phyloP scores from a whole-genome alignment of 2,888 invertebrate species.

The Abrostola triplasia region DNA sequence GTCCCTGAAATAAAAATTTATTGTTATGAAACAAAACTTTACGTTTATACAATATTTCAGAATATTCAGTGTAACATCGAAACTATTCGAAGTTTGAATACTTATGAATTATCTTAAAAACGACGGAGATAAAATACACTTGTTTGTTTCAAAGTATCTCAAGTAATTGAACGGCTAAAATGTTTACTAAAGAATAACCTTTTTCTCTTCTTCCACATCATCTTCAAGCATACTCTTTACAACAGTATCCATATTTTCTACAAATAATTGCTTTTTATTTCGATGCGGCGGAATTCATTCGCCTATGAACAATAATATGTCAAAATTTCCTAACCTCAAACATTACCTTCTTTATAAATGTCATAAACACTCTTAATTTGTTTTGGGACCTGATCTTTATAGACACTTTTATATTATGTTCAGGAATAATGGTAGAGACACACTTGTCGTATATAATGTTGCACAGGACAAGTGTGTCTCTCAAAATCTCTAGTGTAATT shows the following conservation, averaged over 20 bases:
- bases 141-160: not conserved
- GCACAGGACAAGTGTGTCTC: no score
- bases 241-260: constrained; percentile 76
- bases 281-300: no score
- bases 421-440: no score
- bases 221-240: constrained; percentile 82
- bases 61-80: not conserved
- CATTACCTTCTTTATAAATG: not conserved
- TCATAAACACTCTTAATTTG: not conserved
- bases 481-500: no score
- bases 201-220: constrained; percentile 69
- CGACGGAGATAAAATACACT: not conserved
- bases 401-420: not conserved
- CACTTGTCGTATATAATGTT: no score
- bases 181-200: constrained; percentile 46
- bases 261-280: no score
- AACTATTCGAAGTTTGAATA: not conserved
- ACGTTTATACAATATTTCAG: not conserved
- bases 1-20: constrained; percentile 78
- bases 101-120: not conserved
- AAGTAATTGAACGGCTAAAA: not conserved
- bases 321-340: not conserved
- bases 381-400: not conserved
- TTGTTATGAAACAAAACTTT: not conserved
- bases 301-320: not conserved